Evolutionary conservation across 2,113 vertebrate genomes (phyloP), one percentile per base, ranked within the genome.

Genomic region (Paralichthys olivaceus): DNA sequence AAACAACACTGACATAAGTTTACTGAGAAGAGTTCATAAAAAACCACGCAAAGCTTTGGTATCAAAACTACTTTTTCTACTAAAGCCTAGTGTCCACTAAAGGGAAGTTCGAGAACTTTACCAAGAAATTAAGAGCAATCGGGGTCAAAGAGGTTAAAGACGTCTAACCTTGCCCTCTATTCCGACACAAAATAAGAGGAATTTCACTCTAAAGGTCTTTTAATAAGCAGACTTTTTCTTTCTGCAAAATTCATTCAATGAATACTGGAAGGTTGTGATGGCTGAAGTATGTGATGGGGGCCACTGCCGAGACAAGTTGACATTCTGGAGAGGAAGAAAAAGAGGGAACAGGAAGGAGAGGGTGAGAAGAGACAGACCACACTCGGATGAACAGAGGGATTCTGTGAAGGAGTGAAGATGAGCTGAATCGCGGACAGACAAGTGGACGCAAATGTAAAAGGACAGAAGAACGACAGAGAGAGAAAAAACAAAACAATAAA

Each of bases 1-100:
- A 83, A 91, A 89, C 88, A 85, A 93, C 90, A 93, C 82, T 81
- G 80, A 92, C 91, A 83, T 45, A 66, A 77, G 71, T 71, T 82
- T 68, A 20, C 75, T 65, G 56, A 47, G 59, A 64, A 78, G 57
- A 63, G 82, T 54, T 75, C 19, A 69, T 56, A 80, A 81, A 73
- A 80, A 81, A 73, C 49, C 60, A 34, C 74, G 54, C 7, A 1
- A n/a, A 22, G 28, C 15, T 47, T 13, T 0, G 15, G 20, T 20
- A 49, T 20, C 47, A 20, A 8, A 49, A 49, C 47, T 49, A 63
- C 17, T 74, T 58, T 68, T 72, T 54, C 57, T 23, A 8, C 22
- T 23, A 56, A 17, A 7, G 47, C 59, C 49, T 60, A 7, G 28
- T 40, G 64, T 75, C 66, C 57, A 45, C 29, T 29, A 56, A 43